These are phyloP conservation scores for Lagopus muta DNA, from an alignment of 2,113 vertebrate species.

Conservation along the genomic window DNA sequence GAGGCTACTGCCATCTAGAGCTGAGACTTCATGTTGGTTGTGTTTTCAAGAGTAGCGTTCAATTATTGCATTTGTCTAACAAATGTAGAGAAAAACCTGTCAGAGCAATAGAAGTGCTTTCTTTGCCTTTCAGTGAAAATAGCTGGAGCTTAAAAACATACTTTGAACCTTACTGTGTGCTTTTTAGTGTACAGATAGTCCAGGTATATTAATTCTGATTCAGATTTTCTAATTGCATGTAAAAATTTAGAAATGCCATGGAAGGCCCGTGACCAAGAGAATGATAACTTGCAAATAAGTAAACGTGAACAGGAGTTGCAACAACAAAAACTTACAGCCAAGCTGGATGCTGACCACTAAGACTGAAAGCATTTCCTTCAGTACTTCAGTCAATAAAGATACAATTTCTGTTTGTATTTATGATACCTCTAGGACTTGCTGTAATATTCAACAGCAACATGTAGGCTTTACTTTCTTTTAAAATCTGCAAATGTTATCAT, in stretches of 20 bases:
- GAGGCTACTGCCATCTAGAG: conserved; percentile 79
- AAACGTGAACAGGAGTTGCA: accelerated
- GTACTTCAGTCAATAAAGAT: not conserved
- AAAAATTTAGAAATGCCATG: not conserved
- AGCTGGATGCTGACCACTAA: not conserved
- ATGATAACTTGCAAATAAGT: not conserved
- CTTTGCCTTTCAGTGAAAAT: not conserved
- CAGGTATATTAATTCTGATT: not conserved
- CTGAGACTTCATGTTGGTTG: not conserved
- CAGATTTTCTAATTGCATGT: not conserved
- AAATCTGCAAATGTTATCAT: not conserved
- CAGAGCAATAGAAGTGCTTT: not conserved
- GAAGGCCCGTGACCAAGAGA: not conserved
- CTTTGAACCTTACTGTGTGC: not conserved
- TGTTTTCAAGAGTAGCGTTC: not conserved
- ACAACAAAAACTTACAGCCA: not conserved
- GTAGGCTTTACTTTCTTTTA: not conserved
- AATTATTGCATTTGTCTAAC: not conserved
- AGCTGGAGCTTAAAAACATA: not conserved
- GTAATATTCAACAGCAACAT: not conserved
- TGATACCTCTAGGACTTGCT: not conserved
- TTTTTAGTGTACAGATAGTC: not conserved
- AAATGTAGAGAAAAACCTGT: not conserved
- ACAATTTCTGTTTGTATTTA: not conserved
- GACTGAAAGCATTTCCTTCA: not conserved